Conservation (phyloP, 2,888 invertebrate species). For the Catocala fraxini region DNA sequence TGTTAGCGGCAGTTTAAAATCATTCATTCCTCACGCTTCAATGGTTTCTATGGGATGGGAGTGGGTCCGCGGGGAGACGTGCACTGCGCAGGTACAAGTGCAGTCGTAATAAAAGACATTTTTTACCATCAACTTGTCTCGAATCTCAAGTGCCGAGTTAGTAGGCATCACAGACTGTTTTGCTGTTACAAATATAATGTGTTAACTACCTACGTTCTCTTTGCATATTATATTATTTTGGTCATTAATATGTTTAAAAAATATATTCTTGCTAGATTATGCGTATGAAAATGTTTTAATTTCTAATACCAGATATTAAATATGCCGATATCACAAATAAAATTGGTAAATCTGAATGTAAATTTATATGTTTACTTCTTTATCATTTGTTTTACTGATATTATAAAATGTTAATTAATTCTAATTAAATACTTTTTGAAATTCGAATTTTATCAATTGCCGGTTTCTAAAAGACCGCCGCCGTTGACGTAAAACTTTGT, state of each 20-base stretch:
- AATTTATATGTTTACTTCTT: background rate
- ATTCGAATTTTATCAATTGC: constrained; percentile 6
- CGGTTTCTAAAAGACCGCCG: constrained; percentile 15
- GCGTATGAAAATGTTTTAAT: too few relatives aligned
- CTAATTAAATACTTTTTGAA: background rate
- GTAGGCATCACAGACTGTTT: constrained; percentile 5
- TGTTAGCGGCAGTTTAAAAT: constrained; percentile 69
- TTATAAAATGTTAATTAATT: too few relatives aligned
- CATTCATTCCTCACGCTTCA: constrained; percentile 79
- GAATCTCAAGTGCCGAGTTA: constrained; percentile 51
- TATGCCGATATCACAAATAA: too few relatives aligned
- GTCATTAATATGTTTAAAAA: too few relatives aligned
- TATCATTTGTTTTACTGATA: background rate
- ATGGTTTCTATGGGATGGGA: constrained; percentile 71
- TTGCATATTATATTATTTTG: too few relatives aligned
- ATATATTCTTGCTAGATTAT: too few relatives aligned
- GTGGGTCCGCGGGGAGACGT: constrained; percentile 68
- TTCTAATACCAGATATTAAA: too few relatives aligned
- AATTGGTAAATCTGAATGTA: too few relatives aligned
- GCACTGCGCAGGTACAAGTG: constrained; percentile 75
- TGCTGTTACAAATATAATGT: background rate
- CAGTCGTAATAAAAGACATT: constrained; percentile 59
- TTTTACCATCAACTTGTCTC: constrained; percentile 62
- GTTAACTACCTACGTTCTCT: too few relatives aligned
- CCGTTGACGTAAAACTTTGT: constrained; percentile 42